phyloP scores from a whole-genome alignment of 92 coral and sea anemone genomes.

The Zoanthus sociatus region DNA sequence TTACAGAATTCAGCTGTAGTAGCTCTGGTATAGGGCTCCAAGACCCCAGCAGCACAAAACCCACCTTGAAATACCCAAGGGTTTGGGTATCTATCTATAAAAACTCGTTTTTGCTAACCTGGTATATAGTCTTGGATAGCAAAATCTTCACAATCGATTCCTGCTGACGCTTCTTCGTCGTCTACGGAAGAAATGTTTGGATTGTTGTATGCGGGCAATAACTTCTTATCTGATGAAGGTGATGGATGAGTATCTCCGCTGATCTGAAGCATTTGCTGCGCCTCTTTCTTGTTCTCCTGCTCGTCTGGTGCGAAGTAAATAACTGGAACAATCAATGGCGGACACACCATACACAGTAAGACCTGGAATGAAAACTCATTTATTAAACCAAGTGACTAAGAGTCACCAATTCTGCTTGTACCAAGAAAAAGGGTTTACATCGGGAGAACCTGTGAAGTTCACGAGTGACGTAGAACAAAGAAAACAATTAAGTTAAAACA shows the following conservation, averaged over 20 bases:
- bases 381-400: no score
- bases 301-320: constrained; percentile 95
- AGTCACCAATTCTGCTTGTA: no score
- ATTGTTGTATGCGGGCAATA: constrained; percentile 44
- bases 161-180: constrained; percentile 67
- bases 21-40: no score
- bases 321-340: constrained; percentile 84
- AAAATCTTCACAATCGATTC: constrained; percentile 57
- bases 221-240: not conserved
- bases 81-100: not conserved
- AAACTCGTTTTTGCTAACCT: constrained; percentile 46
- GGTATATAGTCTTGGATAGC: constrained; percentile 74
- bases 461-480: no score
- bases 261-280: constrained; percentile 20
- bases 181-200: constrained; percentile 7
- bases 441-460: no score
- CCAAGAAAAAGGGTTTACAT: no score
- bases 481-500: no score
- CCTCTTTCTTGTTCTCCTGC: constrained; percentile 43
- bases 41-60: no score
- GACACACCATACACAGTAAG: constrained; percentile 73
- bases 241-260: not conserved
- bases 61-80: not conserved
- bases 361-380: constrained; percentile 55
- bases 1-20: no score